Conservation (phyloP, 2,797 vertebrate species). For the Typhlichthys subterraneus region DNA sequence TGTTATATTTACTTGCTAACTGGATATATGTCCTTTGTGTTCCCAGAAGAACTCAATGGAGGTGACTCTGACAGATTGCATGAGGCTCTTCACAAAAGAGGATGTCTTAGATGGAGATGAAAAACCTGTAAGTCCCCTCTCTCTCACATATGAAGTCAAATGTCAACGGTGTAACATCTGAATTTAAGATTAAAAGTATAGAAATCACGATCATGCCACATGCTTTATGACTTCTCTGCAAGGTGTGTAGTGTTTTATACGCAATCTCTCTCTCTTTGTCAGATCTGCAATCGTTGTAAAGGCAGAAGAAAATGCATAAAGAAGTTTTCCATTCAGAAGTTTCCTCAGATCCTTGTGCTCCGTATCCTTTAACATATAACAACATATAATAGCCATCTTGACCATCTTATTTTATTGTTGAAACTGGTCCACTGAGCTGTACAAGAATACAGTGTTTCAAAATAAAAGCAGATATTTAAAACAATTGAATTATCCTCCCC, state of each 20-base stretch:
- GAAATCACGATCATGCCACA: no score
- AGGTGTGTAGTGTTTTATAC: neutral
- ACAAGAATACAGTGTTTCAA: no score
- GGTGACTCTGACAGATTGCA: conserved; percentile 89
- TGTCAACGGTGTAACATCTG: no score
- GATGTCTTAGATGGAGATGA: conserved; percentile 94
- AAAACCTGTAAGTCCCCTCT: conserved; percentile 80
- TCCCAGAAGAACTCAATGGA: conserved; percentile 83
- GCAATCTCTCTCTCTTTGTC: conserved; percentile 25
- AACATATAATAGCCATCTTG: no score
- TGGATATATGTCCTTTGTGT: conserved; percentile 5
- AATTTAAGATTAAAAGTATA: no score
- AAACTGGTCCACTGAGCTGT: no score
- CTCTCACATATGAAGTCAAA: neutral
- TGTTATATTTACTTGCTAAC: conserved; percentile 2
- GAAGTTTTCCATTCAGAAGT: conserved; percentile 95
- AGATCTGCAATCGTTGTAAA: conserved; percentile 93
- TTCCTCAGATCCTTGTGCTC: conserved; percentile 94
- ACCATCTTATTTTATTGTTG: no score
- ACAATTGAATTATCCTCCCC: no score
- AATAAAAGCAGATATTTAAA: no score
- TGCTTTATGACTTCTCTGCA: neutral
- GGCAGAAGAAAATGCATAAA: conserved; percentile 91
- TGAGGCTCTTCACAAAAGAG: conserved; percentile 93
- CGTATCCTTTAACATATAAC: conserved; percentile 87